Conservation (phyloP, 2,888 invertebrate species). For the Drosophila mimica region DNA sequence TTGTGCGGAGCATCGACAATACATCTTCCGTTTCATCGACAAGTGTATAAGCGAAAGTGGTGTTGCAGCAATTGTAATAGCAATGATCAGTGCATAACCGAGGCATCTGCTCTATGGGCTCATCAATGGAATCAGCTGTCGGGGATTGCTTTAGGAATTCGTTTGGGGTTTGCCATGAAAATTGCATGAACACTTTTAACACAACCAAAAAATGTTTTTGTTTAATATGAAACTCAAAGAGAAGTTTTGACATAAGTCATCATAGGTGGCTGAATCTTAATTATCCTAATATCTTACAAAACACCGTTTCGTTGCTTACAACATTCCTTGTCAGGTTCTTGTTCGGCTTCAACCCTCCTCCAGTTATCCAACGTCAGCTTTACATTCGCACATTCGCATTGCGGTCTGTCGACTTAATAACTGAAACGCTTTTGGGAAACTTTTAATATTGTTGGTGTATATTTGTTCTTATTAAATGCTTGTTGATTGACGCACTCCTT, state of each 20-base stretch:
- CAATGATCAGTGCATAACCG: constrained; percentile 43
- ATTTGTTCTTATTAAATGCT: background rate
- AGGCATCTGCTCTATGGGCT: constrained; percentile 19
- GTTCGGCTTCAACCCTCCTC: background rate
- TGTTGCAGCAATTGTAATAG: constrained; percentile 22
- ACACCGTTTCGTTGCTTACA: background rate
- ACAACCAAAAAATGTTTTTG: background rate
- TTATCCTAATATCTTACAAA: background rate
- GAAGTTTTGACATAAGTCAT: no score
- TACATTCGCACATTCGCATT: background rate
- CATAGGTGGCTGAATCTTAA: background rate
- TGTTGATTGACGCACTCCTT: background rate
- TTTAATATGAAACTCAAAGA: background rate
- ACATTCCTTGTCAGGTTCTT: no score
- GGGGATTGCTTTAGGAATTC: constrained; percentile 2
- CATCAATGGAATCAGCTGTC: background rate
- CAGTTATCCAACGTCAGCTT: background rate
- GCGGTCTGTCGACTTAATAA: background rate
- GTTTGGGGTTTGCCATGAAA: background rate
- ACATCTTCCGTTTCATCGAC: constrained; percentile 39
- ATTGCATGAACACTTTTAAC: constrained; percentile 1
- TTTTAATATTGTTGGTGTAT: background rate
- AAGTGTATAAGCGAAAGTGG: constrained; percentile 5
- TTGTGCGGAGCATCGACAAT: constrained; percentile 26
- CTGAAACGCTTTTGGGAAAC: background rate